phyloP scores from a whole-genome alignment of 2,888 invertebrate species.

The Norana najaformis region DNA sequence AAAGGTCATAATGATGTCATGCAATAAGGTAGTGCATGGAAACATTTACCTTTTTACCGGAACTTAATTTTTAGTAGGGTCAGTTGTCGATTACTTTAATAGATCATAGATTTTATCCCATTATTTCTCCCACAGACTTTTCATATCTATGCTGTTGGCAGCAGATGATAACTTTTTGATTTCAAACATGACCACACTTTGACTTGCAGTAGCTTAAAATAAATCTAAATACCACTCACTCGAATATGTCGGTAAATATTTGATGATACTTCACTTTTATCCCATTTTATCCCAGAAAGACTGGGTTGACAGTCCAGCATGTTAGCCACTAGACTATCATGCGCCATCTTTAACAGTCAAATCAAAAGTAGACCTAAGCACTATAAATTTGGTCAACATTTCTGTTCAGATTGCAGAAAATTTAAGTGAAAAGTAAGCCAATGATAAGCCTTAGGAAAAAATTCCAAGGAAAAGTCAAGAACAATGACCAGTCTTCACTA shows the following conservation, averaged over 20 bases:
- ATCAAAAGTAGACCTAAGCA: neutral
- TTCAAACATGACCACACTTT: neutral
- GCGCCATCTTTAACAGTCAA: neutral
- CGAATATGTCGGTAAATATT: neutral
- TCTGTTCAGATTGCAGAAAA: neutral
- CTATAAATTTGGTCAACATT: neutral
- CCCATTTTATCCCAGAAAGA: too few relatives aligned
- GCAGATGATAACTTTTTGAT: neutral
- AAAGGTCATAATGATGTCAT: too few relatives aligned
- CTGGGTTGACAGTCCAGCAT: neutral
- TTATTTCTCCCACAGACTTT: too few relatives aligned
- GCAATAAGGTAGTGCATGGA: too few relatives aligned
- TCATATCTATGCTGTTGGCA: too few relatives aligned
- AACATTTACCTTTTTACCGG: too few relatives aligned
- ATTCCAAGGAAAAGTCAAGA: neutral
- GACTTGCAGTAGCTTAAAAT: neutral
- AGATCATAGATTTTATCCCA: too few relatives aligned
- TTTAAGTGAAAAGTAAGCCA: neutral
- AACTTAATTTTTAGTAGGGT: too few relatives aligned
- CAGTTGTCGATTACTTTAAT: too few relatives aligned
- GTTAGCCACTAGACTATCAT: neutral
- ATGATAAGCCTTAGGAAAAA: neutral
- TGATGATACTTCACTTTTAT: neutral
- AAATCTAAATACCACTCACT: neutral
- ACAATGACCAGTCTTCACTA: neutral